A percentile compares a stretch with the other conserved stretches of the same genome.
phyloP scores from a whole-genome alignment of 2,888 invertebrate genomes.

The Protonemura montana region DNA sequence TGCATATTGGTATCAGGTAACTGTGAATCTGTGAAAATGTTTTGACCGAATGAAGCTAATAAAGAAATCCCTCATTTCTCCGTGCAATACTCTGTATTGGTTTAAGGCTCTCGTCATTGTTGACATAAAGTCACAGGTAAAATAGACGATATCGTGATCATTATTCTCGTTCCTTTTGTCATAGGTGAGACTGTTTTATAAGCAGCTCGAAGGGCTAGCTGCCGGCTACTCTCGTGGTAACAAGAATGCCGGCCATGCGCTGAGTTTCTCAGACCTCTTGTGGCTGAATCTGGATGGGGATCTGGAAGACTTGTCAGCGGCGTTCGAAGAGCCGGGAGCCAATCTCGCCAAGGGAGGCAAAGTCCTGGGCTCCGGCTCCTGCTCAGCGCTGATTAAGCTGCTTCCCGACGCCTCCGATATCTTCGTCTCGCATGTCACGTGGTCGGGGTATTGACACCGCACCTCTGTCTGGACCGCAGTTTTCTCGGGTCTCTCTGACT shows the following conservation, averaged over 20 bases:
- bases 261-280: constrained; percentile 50
- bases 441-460: constrained; percentile 62
- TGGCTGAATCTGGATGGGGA: constrained; percentile 71
- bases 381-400: constrained; percentile 73
- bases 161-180: too few species aligned
- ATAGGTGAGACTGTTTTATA: constrained; percentile 67
- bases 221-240: constrained; percentile 66
- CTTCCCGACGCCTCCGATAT: constrained; percentile 67
- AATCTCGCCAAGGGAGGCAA: constrained; percentile 47
- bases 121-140: too few species aligned
- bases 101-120: too few species aligned
- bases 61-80: too few species aligned
- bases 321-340: constrained; percentile 53
- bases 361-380: constrained; percentile 64
- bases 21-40: too few species aligned
- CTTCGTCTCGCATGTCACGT: constrained; percentile 71
- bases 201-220: constrained; percentile 68
- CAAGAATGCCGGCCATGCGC: constrained; percentile 51
- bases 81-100: too few species aligned
- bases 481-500: neutral
- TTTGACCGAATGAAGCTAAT: too few species aligned
- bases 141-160: too few species aligned
- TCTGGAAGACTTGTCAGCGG: constrained; percentile 67
- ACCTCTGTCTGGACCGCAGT: neutral
- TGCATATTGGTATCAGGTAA: constrained; percentile 74